A percentile compares a stretch with the other conserved stretches of the same genome.
These are phyloP conservation scores for Poeciliopsis prolifica DNA, from an alignment of 2,113 vertebrate species.

Conservation along the genomic window DNA sequence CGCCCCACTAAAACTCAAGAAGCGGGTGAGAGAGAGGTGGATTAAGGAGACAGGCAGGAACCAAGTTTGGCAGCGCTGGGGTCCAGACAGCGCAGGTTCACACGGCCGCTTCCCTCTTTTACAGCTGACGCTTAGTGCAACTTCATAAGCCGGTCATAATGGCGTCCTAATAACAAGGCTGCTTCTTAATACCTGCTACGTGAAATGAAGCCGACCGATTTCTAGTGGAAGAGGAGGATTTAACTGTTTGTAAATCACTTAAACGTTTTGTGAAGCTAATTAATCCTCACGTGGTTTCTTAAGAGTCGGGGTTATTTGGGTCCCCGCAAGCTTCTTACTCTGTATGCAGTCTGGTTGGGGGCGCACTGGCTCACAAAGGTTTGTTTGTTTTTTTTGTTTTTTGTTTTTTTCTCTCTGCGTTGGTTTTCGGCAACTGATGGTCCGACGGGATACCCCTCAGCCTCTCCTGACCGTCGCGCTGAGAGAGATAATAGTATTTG, in stretches of 20 bases:
- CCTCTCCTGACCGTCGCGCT: too few relatives aligned
- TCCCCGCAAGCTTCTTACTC: too few relatives aligned
- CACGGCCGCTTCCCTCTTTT: too few relatives aligned
- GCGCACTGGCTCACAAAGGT: too few relatives aligned
- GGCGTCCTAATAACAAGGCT: not conserved
- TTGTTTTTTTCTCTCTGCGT: too few relatives aligned
- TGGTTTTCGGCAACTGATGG: too few relatives aligned
- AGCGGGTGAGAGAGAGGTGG: slow-evolving; percentile 2
- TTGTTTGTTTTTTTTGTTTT: too few relatives aligned
- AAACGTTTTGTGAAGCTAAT: slow-evolving; percentile 1
- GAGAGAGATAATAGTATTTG: not conserved
- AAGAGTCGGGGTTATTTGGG: too few relatives aligned
- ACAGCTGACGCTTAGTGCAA: not conserved
- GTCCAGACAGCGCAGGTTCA: not conserved
- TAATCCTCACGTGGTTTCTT: not conserved
- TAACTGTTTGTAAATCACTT: slow-evolving; percentile 12
- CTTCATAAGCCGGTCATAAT: not conserved
- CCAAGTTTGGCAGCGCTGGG: not conserved
- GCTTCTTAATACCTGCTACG: not conserved
- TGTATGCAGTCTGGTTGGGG: too few relatives aligned
- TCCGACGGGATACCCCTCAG: too few relatives aligned
- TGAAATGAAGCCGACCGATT: not conserved
- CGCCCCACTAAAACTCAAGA: slow-evolving; percentile 20
- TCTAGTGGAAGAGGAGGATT: slow-evolving; percentile 9
- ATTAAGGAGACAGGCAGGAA: slow-evolving; percentile 27